Evolutionary conservation across 2,113 vertebrate species (phyloP).

Genomic region (Seriola aureovittata): DNA sequence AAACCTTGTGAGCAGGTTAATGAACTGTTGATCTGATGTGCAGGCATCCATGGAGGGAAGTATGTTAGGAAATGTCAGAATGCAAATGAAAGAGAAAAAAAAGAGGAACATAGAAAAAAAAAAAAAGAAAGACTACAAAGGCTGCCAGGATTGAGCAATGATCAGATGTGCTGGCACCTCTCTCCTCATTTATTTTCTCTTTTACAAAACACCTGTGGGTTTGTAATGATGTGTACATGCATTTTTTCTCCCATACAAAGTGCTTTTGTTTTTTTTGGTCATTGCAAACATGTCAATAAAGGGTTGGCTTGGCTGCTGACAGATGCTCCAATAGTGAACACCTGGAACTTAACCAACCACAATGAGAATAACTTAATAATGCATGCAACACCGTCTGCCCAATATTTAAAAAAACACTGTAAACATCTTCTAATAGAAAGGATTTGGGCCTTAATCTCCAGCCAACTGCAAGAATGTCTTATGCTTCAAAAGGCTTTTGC

Average conservation of each 20-base stretch:
- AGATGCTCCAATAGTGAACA: constrained; percentile 69
- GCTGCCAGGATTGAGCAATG: constrained; percentile 46
- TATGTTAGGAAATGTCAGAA: constrained; percentile 32
- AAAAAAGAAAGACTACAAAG: constrained; percentile 42
- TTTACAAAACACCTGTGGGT: constrained; percentile 75
- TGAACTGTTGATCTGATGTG: constrained; percentile 53
- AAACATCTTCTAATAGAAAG: constrained; percentile 61
- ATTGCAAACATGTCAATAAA: constrained; percentile 75
- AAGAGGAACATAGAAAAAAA: not conserved
- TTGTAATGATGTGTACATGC: constrained; percentile 66
- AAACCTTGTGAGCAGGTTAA: constrained; percentile 60
- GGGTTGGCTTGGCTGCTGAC: constrained; percentile 65
- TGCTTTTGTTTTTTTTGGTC: constrained; percentile 52
- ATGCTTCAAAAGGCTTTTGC: constrained; percentile 61
- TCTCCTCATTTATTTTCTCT: constrained; percentile 61
- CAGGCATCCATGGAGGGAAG: constrained; percentile 39
- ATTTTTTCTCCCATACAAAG: constrained; percentile 50
- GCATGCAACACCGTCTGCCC: constrained; percentile 51
- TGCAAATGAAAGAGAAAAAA: constrained; percentile 34
- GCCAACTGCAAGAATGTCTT: constrained; percentile 63
- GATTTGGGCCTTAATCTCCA: constrained; percentile 66
- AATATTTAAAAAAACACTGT: constrained; percentile 59
- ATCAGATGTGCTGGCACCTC: constrained; percentile 63
- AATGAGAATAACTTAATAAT: constrained; percentile 56
- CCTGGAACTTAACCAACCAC: constrained; percentile 69